Percentiles rank a stretch among this genome's conserved stretches.
Conservation (phyloP, 1,140 invertebrate genomes). For the Agrypnia vestita region DNA sequence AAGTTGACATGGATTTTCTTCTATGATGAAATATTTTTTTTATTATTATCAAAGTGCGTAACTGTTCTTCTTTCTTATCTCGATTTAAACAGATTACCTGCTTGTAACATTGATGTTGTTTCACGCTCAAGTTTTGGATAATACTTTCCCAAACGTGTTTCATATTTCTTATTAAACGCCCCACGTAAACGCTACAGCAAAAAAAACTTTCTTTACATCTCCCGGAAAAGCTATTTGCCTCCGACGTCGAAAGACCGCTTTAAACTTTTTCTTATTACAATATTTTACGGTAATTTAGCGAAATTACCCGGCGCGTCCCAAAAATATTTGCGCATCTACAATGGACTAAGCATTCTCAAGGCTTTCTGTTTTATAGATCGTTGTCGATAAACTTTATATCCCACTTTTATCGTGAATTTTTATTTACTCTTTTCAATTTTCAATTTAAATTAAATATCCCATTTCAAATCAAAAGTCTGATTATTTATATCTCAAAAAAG, state of each 20-base stretch:
- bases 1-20: no score
- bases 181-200: neutral
- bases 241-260: neutral
- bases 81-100: no score
- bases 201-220: neutral
- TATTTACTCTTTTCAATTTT: no score
- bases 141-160: constrained; percentile 1
- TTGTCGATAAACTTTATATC: no score
- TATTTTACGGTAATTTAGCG: constrained; percentile 11
- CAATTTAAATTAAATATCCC: no score
- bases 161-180: constrained; percentile 9
- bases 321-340: neutral
- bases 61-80: no score
- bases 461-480: no score
- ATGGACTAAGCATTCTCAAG: neutral
- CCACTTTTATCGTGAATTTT: no score
- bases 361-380: neutral
- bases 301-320: neutral
- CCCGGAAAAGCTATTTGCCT: constrained; percentile 22
- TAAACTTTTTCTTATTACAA: constrained; percentile 26
- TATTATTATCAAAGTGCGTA: no score
- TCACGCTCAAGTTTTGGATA: neutral
- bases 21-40: no score
- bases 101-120: no score
- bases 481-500: no score